Conservation (phyloP, 1,140 invertebrate species). For the Condylostylus longicornis region DNA sequence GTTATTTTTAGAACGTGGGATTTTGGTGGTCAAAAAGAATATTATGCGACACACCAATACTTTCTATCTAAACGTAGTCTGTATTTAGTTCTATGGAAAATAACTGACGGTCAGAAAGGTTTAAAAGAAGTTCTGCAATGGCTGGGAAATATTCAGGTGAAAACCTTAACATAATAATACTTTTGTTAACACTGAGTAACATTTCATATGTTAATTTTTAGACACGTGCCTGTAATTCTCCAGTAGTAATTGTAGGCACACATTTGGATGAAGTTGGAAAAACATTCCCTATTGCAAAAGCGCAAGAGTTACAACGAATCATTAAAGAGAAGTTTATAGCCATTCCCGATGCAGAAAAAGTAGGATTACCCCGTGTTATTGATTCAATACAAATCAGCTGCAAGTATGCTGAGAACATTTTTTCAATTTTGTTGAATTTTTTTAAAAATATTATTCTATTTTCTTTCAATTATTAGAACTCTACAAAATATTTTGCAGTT, state of each 20-base stretch:
- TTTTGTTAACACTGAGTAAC: not conserved
- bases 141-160: constrained; percentile 82
- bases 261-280: constrained; percentile 79
- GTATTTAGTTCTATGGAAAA: constrained; percentile 90
- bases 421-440: not conserved
- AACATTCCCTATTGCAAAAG: constrained; percentile 49
- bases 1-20: constrained; percentile 98
- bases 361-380: constrained; percentile 82
- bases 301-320: constrained; percentile 74
- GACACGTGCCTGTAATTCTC: constrained; percentile 83
- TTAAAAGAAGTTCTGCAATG: constrained; percentile 84
- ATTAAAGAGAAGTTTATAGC: constrained; percentile 84
- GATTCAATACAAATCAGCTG: constrained; percentile 81
- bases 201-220: constrained; percentile 31
- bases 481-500: constrained; percentile 81
- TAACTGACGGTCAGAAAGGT: constrained; percentile 82
- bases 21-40: constrained; percentile 95
- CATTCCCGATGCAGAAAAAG: constrained; percentile 88
- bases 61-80: constrained; percentile 91
- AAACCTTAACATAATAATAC: not conserved
- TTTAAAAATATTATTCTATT: not conserved
- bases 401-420: constrained; percentile 15
- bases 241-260: constrained; percentile 86
- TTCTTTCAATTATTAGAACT: constrained; percentile 44
- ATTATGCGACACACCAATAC: constrained; percentile 97